These are phyloP conservation scores for Drosophila simulans DNA, from an alignment of 1,140 invertebrate species.

Conservation along the genomic window DNA sequence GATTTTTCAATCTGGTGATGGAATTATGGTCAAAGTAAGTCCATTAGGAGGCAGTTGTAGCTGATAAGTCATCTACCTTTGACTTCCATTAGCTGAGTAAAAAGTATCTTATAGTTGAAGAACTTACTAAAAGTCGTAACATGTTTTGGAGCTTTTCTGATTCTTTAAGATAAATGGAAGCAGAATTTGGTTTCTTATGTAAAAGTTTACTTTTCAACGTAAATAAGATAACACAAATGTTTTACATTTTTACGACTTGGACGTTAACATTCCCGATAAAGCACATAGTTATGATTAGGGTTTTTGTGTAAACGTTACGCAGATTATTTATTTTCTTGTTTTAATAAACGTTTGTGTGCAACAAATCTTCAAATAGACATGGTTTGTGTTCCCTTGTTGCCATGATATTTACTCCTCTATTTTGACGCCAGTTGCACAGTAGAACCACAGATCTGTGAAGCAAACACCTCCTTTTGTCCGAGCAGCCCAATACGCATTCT, in stretches of 20 bases:
- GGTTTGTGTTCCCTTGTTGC: too few species aligned
- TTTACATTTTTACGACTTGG: not conserved
- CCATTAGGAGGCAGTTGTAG: too few species aligned
- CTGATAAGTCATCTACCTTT: too few species aligned
- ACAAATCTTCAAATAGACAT: not conserved
- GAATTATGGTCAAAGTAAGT: not conserved
- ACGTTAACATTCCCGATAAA: not conserved
- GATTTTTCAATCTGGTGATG: too few species aligned
- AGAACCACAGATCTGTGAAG: slow-evolving; percentile 48
- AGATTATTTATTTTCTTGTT: not conserved
- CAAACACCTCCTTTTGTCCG: slow-evolving; percentile 51
- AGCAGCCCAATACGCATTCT: slow-evolving; percentile 30
- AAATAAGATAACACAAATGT: not conserved
- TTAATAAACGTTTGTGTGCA: not conserved
- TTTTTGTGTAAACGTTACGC: not conserved
- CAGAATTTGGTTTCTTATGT: too few species aligned
- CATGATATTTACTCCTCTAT: slow-evolving; percentile 1
- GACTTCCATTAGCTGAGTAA: too few species aligned
- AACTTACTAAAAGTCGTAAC: too few species aligned
- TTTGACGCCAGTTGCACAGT: slow-evolving; percentile 16
- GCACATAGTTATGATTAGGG: not conserved
- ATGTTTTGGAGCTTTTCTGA: too few species aligned
- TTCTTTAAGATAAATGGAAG: too few species aligned
- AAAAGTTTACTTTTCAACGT: not conserved
- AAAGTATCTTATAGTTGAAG: too few species aligned